A percentile compares a stretch with the other conserved stretches of the same genome.
These are phyloP conservation scores for Apotomis betuletana DNA, from an alignment of 2,888 invertebrate genomes.

Conservation along the genomic window DNA sequence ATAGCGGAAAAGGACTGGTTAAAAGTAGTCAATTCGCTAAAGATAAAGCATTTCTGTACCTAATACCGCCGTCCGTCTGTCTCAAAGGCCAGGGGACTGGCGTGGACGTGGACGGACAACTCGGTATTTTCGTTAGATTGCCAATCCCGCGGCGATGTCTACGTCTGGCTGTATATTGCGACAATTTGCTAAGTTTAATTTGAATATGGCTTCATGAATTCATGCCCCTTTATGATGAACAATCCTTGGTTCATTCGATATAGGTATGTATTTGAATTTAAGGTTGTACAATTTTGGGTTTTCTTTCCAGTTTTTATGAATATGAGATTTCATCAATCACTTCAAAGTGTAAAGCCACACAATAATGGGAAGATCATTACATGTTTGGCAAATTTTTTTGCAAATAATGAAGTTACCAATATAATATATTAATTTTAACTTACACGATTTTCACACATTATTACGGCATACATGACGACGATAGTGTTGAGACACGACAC, in stretches of 20 bases:
- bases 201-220: constrained; percentile 5
- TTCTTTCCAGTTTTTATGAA: too few relatives aligned
- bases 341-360: too few relatives aligned
- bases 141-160: constrained; percentile 47
- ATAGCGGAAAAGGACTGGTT: background rate
- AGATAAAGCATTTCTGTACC: constrained; percentile 13
- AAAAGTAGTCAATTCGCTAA: background rate
- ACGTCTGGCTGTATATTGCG: constrained; percentile 4
- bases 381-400: too few relatives aligned
- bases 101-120: constrained; percentile 55
- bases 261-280: too few relatives aligned
- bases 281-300: too few relatives aligned
- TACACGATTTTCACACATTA: too few relatives aligned
- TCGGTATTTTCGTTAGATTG: constrained; percentile 65
- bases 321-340: too few relatives aligned
- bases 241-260: background rate
- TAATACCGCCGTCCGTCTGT: constrained; percentile 44
- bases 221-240: background rate
- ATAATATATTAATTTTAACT: too few relatives aligned
- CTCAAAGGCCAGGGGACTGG: constrained; percentile 58
- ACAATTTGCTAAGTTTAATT: constrained; percentile 31
- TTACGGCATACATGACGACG: too few relatives aligned
- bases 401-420: too few relatives aligned
- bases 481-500: too few relatives aligned
- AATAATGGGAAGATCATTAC: too few relatives aligned